These are phyloP conservation scores for Plecturocebus donacophilus DNA, from an alignment of 2,113 vertebrate species.

Conservation along the genomic window DNA sequence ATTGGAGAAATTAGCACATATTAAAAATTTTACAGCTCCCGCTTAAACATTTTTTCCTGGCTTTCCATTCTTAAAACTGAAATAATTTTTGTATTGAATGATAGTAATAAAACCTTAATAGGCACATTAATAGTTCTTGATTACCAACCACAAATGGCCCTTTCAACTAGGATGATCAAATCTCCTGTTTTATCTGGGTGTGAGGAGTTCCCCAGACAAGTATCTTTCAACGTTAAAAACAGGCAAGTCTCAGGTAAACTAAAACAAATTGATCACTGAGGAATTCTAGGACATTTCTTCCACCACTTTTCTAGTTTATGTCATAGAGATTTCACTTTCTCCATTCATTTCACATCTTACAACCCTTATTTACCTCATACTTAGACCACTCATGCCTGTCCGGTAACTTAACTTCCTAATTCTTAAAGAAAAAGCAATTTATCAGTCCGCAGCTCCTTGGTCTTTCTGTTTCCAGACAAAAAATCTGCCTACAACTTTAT, in stretches of 20 bases:
- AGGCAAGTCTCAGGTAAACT: neutral
- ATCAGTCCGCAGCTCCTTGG: neutral
- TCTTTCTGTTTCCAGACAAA: neutral
- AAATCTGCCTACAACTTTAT: neutral
- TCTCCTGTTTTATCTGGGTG: neutral
- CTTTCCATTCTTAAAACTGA: neutral
- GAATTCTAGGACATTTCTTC: neutral
- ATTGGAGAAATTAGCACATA: neutral
- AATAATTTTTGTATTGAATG: neutral
- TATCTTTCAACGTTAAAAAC: neutral
- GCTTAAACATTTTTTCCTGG: neutral
- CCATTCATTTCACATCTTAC: neutral
- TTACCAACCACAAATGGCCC: neutral
- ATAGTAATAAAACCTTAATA: neutral
- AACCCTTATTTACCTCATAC: neutral
- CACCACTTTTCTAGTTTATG: neutral
- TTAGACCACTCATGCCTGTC: neutral
- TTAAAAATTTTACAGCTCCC: neutral
- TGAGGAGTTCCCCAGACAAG: neutral
- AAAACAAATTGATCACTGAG: neutral
- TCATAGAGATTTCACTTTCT: neutral
- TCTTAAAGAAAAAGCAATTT: neutral
- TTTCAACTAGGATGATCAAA: neutral
- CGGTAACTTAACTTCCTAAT: neutral
- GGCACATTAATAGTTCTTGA: neutral